A percentile compares a stretch with the other conserved stretches of the same genome.
Evolutionary conservation across 1,140 invertebrate species (phyloP).

Genomic region (Danaus plexippus): DNA sequence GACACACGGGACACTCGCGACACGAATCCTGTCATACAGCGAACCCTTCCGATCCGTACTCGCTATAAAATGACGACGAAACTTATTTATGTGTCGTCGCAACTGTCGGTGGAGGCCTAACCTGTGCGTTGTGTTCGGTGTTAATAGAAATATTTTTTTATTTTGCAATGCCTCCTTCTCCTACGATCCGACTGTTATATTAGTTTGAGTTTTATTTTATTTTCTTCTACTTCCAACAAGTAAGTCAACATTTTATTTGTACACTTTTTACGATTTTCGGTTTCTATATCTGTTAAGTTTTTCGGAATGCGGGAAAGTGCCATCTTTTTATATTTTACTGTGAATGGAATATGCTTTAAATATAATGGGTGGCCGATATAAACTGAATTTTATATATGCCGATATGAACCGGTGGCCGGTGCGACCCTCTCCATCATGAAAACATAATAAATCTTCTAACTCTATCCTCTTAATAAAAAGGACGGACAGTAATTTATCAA

Average conservation of each 20-base stretch:
- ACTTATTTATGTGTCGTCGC: conserved; percentile 1
- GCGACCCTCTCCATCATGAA: conserved; percentile 1
- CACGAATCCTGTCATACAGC: conserved; percentile 6
- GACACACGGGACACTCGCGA: not conserved
- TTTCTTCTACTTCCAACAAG: conserved; percentile 16
- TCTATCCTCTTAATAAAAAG: not conserved
- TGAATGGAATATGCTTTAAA: too few species aligned
- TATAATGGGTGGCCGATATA: too few species aligned
- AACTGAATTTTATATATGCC: too few species aligned
- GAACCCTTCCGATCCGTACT: conserved; percentile 4
- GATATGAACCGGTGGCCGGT: too few species aligned
- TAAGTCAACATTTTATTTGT: conserved; percentile 21
- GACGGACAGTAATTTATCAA: conserved; percentile 4
- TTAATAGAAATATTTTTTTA: too few species aligned
- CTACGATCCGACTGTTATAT: too few species aligned
- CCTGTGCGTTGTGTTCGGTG: conserved; percentile 9
- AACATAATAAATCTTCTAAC: not conserved
- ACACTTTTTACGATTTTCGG: not conserved
- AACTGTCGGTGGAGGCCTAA: not conserved
- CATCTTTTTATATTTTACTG: too few species aligned
- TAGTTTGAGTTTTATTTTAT: conserved; percentile 7
- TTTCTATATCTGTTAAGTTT: too few species aligned
- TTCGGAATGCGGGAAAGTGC: too few species aligned
- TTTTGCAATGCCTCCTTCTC: too few species aligned
- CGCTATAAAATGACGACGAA: conserved; percentile 4